phyloP scores from a whole-genome alignment of 2,888 invertebrate species.

The Acanthosepion esculentum region DNA sequence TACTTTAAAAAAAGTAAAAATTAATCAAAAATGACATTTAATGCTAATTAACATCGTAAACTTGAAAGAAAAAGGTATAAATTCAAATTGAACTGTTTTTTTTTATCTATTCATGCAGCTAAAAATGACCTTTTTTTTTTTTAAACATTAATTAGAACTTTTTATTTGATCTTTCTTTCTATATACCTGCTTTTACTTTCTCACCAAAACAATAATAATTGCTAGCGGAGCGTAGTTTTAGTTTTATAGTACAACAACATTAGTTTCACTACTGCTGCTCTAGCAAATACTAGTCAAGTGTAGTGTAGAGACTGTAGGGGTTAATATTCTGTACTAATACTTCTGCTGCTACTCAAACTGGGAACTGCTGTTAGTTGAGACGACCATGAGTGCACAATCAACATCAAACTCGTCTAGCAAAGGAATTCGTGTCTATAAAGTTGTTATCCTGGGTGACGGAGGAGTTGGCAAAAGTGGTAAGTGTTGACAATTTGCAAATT shows the following conservation, averaged over 20 bases:
- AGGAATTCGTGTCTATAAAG: conserved; percentile 80
- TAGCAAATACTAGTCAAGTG: neutral
- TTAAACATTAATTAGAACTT: neutral
- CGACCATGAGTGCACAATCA: conserved; percentile 34
- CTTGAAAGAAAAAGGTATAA: no score
- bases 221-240: neutral
- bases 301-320: neutral
- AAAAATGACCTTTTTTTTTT: neutral
- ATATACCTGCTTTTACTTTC: neutral
- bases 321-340: neutral
- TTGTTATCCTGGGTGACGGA: conserved; percentile 92
- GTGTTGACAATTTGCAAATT: conserved; percentile 50
- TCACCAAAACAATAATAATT: neutral
- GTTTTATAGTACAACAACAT: neutral
- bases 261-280: neutral
- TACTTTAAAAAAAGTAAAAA: no score
- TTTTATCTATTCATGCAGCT: no score
- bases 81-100: no score
- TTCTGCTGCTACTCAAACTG: neutral
- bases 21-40: no score
- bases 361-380: neutral
- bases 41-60: no score
- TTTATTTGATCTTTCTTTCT: neutral
- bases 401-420: conserved; percentile 41
- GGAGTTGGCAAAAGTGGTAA: conserved; percentile 92